These are phyloP conservation scores for Typhlichthys subterraneus DNA, from an alignment of 2,797 vertebrate species.

Conservation along the genomic window DNA sequence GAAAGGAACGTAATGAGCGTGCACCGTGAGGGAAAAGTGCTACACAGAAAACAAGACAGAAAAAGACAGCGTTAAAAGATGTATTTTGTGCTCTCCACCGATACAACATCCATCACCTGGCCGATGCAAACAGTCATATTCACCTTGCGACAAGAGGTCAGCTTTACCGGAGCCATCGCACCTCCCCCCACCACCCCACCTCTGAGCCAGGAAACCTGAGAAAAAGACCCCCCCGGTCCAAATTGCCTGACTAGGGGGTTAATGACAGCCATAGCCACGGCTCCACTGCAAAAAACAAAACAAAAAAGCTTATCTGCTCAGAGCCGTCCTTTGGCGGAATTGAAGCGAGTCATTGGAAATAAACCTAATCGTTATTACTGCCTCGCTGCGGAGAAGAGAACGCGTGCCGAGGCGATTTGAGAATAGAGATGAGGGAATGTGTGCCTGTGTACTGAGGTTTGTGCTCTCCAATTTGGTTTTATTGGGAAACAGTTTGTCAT, in stretches of 20 bases:
- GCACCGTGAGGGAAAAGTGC: neutral
- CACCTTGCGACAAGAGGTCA: slow-evolving; percentile 51
- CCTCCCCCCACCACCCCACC: slow-evolving; percentile 36
- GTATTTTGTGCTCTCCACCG: slow-evolving; percentile 33
- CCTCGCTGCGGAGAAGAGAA: neutral
- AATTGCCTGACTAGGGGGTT: slow-evolving; percentile 74
- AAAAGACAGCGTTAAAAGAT: slow-evolving; percentile 23
- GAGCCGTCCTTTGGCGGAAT: slow-evolving; percentile 29
- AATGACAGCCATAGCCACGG: slow-evolving; percentile 57
- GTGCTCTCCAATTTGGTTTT: slow-evolving; percentile 4
- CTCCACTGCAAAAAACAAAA: slow-evolving; percentile 22
- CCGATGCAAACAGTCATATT: slow-evolving; percentile 67
- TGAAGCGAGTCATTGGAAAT: slow-evolving; percentile 40
- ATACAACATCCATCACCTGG: slow-evolving; percentile 68
- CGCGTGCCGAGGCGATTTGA: neutral
- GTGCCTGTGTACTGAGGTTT: neutral
- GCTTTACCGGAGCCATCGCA: slow-evolving; percentile 42
- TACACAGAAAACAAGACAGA: slow-evolving; percentile 35
- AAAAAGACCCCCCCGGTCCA: slow-evolving; percentile 54
- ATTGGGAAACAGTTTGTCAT: slow-evolving; percentile 36
- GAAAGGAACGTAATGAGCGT: slow-evolving; percentile 1
- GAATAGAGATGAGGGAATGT: neutral
- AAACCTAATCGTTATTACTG: slow-evolving; percentile 37
- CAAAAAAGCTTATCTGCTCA: slow-evolving; percentile 21
- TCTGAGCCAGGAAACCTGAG: slow-evolving; percentile 24